These are phyloP conservation scores for Vanessa cardui DNA, from an alignment of 2,888 invertebrate species.

Conservation along the genomic window DNA sequence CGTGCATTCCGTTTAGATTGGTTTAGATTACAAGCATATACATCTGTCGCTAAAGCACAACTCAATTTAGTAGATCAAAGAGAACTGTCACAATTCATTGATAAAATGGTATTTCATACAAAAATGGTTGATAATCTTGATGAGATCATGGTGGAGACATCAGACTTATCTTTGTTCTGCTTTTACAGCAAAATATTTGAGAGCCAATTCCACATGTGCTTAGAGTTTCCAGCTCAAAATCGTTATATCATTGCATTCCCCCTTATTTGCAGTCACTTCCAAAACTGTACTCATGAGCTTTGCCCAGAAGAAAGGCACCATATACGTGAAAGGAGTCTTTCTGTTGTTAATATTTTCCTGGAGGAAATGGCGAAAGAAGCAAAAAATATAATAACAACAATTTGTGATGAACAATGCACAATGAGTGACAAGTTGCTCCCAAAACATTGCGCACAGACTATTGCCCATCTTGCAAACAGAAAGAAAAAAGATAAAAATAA, in stretches of 20 bases:
- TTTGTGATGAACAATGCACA: constrained; percentile 98
- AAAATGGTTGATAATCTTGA: constrained; percentile 99
- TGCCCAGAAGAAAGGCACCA: constrained; percentile 99
- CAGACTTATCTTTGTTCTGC: constrained; percentile 98
- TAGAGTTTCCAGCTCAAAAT: constrained; percentile 99
- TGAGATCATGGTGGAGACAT: constrained; percentile 97
- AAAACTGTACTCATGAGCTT: constrained; percentile 98
- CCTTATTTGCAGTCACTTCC: constrained; percentile 98
- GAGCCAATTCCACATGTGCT: constrained; percentile 98
- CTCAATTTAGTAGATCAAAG: constrained; percentile 91
- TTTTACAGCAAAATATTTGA: constrained; percentile 98
- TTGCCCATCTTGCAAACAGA: constrained; percentile 93
- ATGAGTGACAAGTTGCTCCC: constrained; percentile 97
- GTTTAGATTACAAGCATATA: constrained; percentile 97
- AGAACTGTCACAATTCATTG: constrained; percentile 94
- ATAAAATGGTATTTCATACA: constrained; percentile 97
- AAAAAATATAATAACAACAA: constrained; percentile 98
- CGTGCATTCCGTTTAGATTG: constrained; percentile 97
- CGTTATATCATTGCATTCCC: constrained; percentile 99
- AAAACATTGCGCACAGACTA: constrained; percentile 96
- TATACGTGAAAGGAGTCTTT: constrained; percentile 96
- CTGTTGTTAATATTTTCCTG: constrained; percentile 97
- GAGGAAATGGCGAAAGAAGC: constrained; percentile 99
- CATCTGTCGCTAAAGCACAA: constrained; percentile 92
- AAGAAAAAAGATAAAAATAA: constrained; percentile 97